Conservation (phyloP, 2,113 vertebrate species). For the Gymnogyps californianus region DNA sequence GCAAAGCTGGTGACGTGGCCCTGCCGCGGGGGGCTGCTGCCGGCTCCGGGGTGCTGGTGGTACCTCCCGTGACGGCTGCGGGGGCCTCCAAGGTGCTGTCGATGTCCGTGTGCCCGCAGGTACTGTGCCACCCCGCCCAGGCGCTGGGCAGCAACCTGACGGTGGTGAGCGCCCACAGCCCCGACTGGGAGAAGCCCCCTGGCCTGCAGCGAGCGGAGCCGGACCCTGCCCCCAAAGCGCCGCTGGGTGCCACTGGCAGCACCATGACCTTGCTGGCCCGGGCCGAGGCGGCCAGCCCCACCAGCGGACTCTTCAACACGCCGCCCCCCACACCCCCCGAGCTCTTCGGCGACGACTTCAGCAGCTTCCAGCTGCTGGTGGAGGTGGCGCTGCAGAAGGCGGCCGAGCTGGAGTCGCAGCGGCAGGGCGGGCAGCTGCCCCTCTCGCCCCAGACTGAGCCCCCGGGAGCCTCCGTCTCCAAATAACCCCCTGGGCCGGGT, state of each 20-base stretch:
- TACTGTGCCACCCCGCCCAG: conserved; percentile 56
- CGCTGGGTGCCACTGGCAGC: conserved; percentile 41
- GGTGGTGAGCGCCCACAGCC: neutral
- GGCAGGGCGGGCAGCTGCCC: conserved; percentile 61
- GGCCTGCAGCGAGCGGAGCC: neutral
- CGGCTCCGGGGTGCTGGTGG: conserved; percentile 51
- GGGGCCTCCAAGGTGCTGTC: conserved; percentile 50
- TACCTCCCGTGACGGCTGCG: conserved; percentile 54
- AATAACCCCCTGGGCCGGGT: conserved; percentile 3
- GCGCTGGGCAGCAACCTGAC: conserved; percentile 8
- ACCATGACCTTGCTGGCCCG: conserved; percentile 69
- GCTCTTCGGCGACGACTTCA: conserved; percentile 89
- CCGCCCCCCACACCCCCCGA: conserved; percentile 86
- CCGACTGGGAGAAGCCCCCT: conserved; percentile 47
- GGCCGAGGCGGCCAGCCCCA: conserved; percentile 75
- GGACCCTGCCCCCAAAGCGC: neutral
- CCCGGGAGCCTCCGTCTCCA: conserved; percentile 16
- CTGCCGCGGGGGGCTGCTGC: conserved; percentile 55
- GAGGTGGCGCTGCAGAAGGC: conserved; percentile 88
- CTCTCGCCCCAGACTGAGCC: conserved; percentile 33
- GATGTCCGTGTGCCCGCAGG: conserved; percentile 62
- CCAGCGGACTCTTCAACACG: conserved; percentile 86
- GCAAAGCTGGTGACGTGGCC: conserved; percentile 61
- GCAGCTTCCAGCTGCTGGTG: conserved; percentile 88
- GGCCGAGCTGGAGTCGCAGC: conserved; percentile 86